phyloP scores from a whole-genome alignment of 2,797 vertebrate species.

The Xerus rutilus region DNA sequence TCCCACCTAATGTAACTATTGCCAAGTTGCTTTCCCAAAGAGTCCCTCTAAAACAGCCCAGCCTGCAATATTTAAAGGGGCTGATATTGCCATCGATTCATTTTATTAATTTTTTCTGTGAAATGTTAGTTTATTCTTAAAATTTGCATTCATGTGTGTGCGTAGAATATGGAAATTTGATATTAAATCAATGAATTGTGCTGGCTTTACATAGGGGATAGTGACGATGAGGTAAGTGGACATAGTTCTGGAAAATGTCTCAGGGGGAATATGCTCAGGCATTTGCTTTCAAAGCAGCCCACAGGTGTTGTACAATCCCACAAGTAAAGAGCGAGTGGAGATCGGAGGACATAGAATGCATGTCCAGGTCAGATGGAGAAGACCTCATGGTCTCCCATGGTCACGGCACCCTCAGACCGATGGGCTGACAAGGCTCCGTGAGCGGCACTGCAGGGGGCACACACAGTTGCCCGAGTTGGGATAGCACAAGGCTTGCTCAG shows the following conservation, averaged over 20 bases:
- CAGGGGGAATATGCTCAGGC: not conserved
- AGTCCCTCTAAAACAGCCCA: not conserved
- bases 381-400: not conserved
- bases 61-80: not conserved
- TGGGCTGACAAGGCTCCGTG: not conserved
- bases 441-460: not conserved
- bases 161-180: not conserved
- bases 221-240: not conserved
- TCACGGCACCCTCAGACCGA: not conserved
- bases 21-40: slow-evolving; percentile 38
- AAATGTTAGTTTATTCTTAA: not conserved
- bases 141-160: not conserved
- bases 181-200: not conserved
- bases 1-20: not conserved
- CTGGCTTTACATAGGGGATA: not conserved
- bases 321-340: not conserved
- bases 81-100: not conserved
- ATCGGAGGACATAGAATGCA: not conserved
- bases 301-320: not conserved
- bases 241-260: not conserved
- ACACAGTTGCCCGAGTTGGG: not conserved
- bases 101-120: not conserved
- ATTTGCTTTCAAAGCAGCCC: not conserved
- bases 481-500: not conserved
- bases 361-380: not conserved